Conservation (phyloP, 2,888 invertebrate species). For the Volucella inanis region DNA sequence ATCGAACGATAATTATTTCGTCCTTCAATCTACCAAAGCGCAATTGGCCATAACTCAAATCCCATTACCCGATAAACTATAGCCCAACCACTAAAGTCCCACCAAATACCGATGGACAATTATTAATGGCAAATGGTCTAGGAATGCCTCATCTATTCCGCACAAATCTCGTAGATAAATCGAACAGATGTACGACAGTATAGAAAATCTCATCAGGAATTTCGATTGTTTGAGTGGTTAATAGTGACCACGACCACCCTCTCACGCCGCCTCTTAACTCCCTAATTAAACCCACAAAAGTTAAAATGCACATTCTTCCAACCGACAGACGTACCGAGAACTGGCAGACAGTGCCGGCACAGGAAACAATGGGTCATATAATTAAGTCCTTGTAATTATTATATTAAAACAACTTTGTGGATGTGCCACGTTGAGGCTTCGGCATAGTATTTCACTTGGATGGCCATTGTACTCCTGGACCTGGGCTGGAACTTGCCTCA, state of each 20-base stretch:
- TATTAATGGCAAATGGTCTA: conserved; percentile 67
- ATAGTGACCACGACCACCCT: conserved; percentile 17
- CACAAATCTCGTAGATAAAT: conserved; percentile 63
- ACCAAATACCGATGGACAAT: conserved; percentile 51
- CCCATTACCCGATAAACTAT: conserved; percentile 32
- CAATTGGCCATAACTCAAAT: conserved; percentile 5
- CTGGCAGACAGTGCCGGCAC: conserved; percentile 44
- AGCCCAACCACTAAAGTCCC: conserved; percentile 20
- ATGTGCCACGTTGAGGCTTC: conserved; percentile 58
- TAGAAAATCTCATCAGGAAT: conserved; percentile 33
- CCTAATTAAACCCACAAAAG: conserved; percentile 70
- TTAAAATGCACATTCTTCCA: conserved; percentile 51
- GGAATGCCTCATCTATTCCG: conserved; percentile 64
- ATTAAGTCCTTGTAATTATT: conserved; percentile 74
- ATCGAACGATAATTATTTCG: conserved; percentile 20
- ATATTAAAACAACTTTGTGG: conserved; percentile 70
- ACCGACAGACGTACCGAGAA: conserved; percentile 1
- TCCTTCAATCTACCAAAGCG: conserved; percentile 32
- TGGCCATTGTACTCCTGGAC: conserved; percentile 53
- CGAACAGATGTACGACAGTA: conserved; percentile 42
- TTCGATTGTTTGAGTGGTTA: conserved; percentile 43
- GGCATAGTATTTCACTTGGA: conserved; percentile 42
- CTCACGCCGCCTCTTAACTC: not conserved
- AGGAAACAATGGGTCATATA: conserved; percentile 74
- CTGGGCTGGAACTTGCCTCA: conserved; percentile 4